Percentiles rank a stretch among this genome's conserved stretches.
Evolutionary conservation across 35 echinoderm and acorn worm species (phyloP).

Genomic region (Amphiura filiformis): DNA sequence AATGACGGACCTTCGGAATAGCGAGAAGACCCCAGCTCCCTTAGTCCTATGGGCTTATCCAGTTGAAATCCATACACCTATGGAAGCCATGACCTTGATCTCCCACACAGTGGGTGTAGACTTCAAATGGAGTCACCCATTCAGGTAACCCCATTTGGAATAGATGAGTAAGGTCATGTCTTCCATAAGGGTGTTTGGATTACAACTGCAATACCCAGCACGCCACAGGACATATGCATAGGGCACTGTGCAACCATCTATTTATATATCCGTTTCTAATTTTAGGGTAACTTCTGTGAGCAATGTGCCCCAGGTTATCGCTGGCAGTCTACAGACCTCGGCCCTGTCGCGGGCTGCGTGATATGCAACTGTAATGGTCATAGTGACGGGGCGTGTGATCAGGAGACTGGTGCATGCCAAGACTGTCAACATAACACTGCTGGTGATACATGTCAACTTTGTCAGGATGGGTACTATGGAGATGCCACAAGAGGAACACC

Average conservation of each 20-base stretch:
- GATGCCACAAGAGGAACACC: slow-evolving; percentile 65
- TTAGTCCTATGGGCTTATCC: too few relatives aligned
- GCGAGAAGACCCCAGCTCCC: too few relatives aligned
- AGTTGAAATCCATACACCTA: too few relatives aligned
- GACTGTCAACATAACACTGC: slow-evolving; percentile 73
- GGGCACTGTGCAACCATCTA: not conserved
- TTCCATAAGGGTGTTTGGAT: too few relatives aligned
- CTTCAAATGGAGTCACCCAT: too few relatives aligned
- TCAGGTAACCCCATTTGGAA: not conserved
- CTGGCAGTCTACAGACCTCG: slow-evolving; percentile 26
- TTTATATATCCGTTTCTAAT: not conserved
- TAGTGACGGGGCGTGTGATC: slow-evolving; percentile 64
- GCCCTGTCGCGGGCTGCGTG: slow-evolving; percentile 71
- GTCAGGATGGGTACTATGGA: slow-evolving; percentile 87
- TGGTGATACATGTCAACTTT: slow-evolving; percentile 70
- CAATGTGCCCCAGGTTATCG: slow-evolving; percentile 62
- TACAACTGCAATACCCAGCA: too few relatives aligned
- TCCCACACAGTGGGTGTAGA: too few relatives aligned
- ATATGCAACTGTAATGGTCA: slow-evolving; percentile 82
- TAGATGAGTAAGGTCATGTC: not conserved
- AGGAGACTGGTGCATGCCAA: slow-evolving; percentile 58
- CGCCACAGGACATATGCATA: too few relatives aligned
- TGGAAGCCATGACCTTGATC: too few relatives aligned
- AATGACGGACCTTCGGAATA: too few relatives aligned
- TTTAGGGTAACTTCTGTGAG: slow-evolving; percentile 91